Percentiles rank a stretch among this genome's conserved stretches.
phyloP scores from a whole-genome alignment of 1,140 invertebrate genomes.

The Drosophila albomicans region DNA sequence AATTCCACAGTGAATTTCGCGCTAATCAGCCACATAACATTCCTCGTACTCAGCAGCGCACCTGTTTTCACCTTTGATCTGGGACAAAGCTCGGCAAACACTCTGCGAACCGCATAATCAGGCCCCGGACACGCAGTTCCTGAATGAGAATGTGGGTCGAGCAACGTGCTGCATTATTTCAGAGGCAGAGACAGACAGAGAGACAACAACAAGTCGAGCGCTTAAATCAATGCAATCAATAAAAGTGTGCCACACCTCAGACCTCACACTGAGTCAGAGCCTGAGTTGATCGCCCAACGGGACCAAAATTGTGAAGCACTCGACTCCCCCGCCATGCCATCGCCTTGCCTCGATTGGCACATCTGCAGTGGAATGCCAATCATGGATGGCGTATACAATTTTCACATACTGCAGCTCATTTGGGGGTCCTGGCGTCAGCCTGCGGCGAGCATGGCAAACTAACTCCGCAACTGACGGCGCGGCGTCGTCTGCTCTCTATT shows the following conservation, averaged over 20 bases:
- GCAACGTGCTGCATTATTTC: constrained; percentile 35
- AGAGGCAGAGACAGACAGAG: not conserved
- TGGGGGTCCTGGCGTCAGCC: constrained; percentile 44
- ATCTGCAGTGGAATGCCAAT: constrained; percentile 60
- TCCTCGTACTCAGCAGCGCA: not conserved
- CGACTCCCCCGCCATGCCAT: not conserved
- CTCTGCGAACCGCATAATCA: constrained; percentile 28
- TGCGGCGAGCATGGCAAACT: constrained; percentile 62
- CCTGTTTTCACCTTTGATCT: not conserved
- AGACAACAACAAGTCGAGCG: constrained; percentile 57
- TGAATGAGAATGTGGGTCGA: constrained; percentile 45
- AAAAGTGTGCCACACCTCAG: constrained; percentile 54
- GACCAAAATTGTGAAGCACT: constrained; percentile 2
- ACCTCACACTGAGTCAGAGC: not conserved
- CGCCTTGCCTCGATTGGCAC: not conserved
- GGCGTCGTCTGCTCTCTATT: constrained; percentile 53
- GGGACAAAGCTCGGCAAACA: not conserved
- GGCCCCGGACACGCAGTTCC: constrained; percentile 3
- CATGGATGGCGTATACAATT: constrained; percentile 61
- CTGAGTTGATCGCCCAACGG: constrained; percentile 12
- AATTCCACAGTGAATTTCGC: constrained; percentile 1
- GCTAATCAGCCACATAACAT: constrained; percentile 37
- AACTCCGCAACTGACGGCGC: constrained; percentile 43
- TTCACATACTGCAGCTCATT: constrained; percentile 60
- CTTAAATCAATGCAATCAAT: constrained; percentile 81